Evolutionary conservation across 2,113 vertebrate species (phyloP).

Genomic region (Podarcis muralis): DNA sequence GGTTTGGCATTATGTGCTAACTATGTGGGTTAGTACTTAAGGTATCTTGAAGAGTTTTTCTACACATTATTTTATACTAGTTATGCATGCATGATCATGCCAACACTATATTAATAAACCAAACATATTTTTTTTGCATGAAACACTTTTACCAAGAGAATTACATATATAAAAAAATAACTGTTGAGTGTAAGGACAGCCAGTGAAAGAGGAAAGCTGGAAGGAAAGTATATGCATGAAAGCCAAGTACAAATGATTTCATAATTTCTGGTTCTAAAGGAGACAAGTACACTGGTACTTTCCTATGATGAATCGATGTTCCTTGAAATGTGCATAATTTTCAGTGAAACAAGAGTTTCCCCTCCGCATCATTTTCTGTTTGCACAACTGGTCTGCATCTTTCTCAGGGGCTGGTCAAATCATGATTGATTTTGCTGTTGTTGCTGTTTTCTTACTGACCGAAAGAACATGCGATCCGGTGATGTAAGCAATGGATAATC

Average conservation of each 20-base stretch:
- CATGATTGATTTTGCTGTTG: conserved; percentile 33
- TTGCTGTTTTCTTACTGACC: conserved; percentile 12
- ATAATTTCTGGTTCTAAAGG: conserved; percentile 28
- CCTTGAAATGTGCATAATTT: conserved; percentile 27
- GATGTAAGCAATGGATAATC: conserved; percentile 16
- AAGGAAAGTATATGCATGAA: conserved; percentile 26
- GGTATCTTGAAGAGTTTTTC: neutral
- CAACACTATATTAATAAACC: neutral
- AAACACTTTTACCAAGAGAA: conserved; percentile 36
- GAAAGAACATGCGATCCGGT: conserved; percentile 4
- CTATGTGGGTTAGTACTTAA: neutral
- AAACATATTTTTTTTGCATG: neutral
- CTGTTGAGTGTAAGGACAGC: conserved; percentile 21
- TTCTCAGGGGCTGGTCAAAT: conserved; percentile 15
- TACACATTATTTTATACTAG: neutral
- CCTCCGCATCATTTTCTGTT: conserved; percentile 29
- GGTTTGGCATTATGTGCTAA: neutral
- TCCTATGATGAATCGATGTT: conserved; percentile 14
- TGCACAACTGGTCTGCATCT: conserved; percentile 24
- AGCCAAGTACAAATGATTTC: conserved; percentile 31
- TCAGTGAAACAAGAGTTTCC: conserved; percentile 38
- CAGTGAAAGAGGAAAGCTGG: conserved; percentile 30
- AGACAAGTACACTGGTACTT: conserved; percentile 25
- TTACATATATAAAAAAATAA: conserved; percentile 36
- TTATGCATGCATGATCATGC: neutral